Conservation (phyloP, 2,797 vertebrate species). For the Diplodus puntazzo region DNA sequence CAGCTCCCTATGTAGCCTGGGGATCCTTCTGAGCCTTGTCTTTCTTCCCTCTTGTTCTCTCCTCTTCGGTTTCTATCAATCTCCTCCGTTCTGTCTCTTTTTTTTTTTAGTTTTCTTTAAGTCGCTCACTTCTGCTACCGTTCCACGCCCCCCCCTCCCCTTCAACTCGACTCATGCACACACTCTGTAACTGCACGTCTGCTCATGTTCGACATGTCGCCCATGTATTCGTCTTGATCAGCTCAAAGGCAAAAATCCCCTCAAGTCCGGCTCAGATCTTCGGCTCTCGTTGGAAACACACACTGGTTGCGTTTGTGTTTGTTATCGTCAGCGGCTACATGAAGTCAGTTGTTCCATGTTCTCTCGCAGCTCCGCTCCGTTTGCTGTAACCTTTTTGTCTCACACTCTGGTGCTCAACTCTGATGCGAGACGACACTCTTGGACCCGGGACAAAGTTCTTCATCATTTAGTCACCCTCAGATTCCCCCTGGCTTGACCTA, state of each 20-base stretch:
- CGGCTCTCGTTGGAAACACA: constrained; percentile 20
- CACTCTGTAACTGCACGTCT: constrained; percentile 56
- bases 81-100: constrained; percentile 34
- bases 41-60: constrained; percentile 51
- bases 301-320: constrained; percentile 24
- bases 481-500: constrained; percentile 63
- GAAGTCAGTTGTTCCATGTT: constrained; percentile 53
- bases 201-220: constrained; percentile 51
- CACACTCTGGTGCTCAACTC: constrained; percentile 11
- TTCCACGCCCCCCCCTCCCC: background rate
- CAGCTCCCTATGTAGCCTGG: constrained; percentile 81
- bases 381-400: constrained; percentile 25
- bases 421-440: constrained; percentile 51
- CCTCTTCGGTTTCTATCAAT: constrained; percentile 43
- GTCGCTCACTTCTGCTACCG: constrained; percentile 23
- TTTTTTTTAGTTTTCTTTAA: constrained; percentile 28
- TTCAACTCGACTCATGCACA: too few species aligned
- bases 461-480: constrained; percentile 61
- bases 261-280: constrained; percentile 19
- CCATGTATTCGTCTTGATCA: constrained; percentile 39
- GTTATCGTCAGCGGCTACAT: constrained; percentile 35
- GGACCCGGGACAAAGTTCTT: constrained; percentile 60
- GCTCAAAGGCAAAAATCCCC: constrained; percentile 40
- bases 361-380: constrained; percentile 19
- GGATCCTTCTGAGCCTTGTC: constrained; percentile 81